Evolutionary conservation across 2,888 invertebrate species (phyloP).

Genomic region (Pocota personata): DNA sequence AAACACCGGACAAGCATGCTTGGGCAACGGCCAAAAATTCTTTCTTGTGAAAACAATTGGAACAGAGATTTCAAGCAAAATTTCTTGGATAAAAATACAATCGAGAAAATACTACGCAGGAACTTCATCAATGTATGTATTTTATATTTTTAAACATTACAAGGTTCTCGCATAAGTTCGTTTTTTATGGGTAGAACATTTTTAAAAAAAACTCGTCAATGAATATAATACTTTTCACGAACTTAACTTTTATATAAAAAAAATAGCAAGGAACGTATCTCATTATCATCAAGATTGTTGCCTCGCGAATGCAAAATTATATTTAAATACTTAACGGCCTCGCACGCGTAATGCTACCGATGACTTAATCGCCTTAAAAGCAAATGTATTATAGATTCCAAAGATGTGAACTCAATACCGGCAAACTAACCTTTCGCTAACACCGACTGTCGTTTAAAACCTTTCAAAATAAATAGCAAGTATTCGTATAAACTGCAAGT

Average conservation of each 20-base stretch:
- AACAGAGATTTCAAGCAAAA: constrained; percentile 32
- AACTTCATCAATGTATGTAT: not conserved
- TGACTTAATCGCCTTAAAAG: constrained; percentile 56
- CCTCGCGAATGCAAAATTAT: constrained; percentile 16
- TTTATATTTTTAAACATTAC: constrained; percentile 57
- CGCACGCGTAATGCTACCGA: constrained; percentile 45
- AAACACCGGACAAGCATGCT: constrained; percentile 26
- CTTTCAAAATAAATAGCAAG: constrained; percentile 25
- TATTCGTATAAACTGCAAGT: not conserved
- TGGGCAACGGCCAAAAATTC: constrained; percentile 55
- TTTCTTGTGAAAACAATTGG: constrained; percentile 43
- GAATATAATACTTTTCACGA: not conserved
- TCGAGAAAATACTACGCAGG: constrained; percentile 36
- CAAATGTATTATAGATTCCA: constrained; percentile 20
- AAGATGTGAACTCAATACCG: constrained; percentile 33
- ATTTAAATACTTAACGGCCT: constrained; percentile 49
- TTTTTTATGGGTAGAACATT: not conserved
- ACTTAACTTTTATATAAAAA: not conserved
- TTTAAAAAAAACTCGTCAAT: constrained; percentile 3
- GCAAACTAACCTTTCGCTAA: constrained; percentile 65
- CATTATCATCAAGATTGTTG: constrained; percentile 1
- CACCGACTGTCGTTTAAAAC: constrained; percentile 44
- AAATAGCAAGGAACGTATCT: not conserved
- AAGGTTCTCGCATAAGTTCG: not conserved
- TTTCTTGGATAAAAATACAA: constrained; percentile 63